A percentile compares a stretch with the other conserved stretches of the same genome.
Conservation (phyloP, 2,113 vertebrate genomes). For the Lichenostomus cassidix region DNA sequence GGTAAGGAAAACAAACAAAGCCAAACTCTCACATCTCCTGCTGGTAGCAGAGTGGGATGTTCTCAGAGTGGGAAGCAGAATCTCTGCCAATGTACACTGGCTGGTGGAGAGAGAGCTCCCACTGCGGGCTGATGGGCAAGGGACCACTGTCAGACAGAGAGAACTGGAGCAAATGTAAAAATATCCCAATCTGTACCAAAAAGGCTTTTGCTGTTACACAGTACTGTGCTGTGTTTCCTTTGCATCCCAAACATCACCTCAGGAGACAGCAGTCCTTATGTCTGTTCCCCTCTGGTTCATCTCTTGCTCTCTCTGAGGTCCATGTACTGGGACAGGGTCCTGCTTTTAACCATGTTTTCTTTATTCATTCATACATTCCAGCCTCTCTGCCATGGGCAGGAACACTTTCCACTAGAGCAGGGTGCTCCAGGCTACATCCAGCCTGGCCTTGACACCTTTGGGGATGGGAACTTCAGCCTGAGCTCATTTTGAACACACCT, state of each 20-base stretch:
- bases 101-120: constrained; percentile 18
- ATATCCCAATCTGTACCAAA: not conserved
- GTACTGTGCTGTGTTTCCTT: not conserved
- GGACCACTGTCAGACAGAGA: constrained; percentile 7
- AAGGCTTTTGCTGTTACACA: not conserved
- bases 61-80: constrained; percentile 35
- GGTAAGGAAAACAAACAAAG: constrained; percentile 43
- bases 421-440: not conserved
- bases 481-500: not conserved
- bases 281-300: not conserved
- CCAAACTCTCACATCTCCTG: not conserved
- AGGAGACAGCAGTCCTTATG: not conserved
- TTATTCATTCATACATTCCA: not conserved
- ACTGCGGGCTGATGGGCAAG: not conserved
- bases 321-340: accelerated
- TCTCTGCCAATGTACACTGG: constrained; percentile 51
- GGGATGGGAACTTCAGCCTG: not conserved
- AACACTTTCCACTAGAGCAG: not conserved
- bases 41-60: constrained; percentile 27
- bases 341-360: not conserved
- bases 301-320: not conserved
- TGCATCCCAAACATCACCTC: not conserved
- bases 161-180: constrained; percentile 35
- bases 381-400: not conserved
- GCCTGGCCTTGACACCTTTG: not conserved